Base-by-base conservation (phyloP, 2,888 invertebrate species). In the Apamea monoglypha region DNA sequence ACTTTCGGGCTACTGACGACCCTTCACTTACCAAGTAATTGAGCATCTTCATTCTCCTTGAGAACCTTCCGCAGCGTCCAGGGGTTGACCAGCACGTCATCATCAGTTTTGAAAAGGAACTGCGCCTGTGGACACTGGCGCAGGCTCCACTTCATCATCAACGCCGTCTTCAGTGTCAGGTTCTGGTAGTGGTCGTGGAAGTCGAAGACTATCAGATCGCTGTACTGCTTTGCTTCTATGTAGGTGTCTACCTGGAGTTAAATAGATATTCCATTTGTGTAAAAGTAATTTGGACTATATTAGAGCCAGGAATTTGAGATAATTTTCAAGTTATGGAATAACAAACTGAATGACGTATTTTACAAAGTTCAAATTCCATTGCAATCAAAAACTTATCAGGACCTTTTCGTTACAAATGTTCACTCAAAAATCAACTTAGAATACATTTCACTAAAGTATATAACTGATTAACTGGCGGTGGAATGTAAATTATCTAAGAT, bases 151-250 rank as follows among this genome's bases (percentile, higher is more conserved):
- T 97, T 97, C 90, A 98, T 93, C 90, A 97, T 98, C 91, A 98
- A 97, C 1, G 97, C 97, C 0, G 98, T 97, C 94, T 98, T 98
- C 87, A 98, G 95, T 0, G 98, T 98, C 83, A 98, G 93, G 91
- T 98, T 98, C 88, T 97, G 96, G 90, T 98, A 98, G 53, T 97
- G 96, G 90, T 98, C 98, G 16, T 94, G 78, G 90, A 98, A 97
- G 70, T 97, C 96, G 61, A 97, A 98, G 47, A 98, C 97, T 63
- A 98, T 95, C 59, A 98, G 92, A 89, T 98, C 98, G 2, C 96
- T 93, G 91, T 97, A 95, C 56, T 95, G 92, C 85, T 96, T 95
- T 12, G 97, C 96, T 91, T 98, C 97, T 10, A 96, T 88, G 85
- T 96, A 95, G 76, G 91, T 94, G 64, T 95, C 93, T 81, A 91